Evolutionary conservation across 1,140 invertebrate genomes (phyloP), one percentile per base, ranked within the genome.

Genomic region (Drosophila fuyamai): DNA sequence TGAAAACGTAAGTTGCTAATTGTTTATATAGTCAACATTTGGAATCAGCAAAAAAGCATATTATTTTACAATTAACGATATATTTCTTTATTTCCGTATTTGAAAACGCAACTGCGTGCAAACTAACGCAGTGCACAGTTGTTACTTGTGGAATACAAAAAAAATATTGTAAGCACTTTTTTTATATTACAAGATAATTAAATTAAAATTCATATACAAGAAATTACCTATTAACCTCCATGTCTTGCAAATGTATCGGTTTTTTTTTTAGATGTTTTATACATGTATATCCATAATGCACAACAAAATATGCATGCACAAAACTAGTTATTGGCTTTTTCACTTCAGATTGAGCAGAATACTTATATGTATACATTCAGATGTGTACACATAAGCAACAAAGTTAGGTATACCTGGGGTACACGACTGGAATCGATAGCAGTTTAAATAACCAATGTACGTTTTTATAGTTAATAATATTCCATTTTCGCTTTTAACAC

Each of bases 301-400:
- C 12, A 29, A 16, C 10, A 4, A 23, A 10, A 38, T 41, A 9
- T 40, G 29, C 36, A 35, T 43, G 23, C 29, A 41, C 36, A 32
- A 56, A 56, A 35, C 27, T 48, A 68, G 50, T 48, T 48, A 47
- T 56, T 56, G 16, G 48, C 29, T 70, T 47, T 68, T 55, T 38
- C 41, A 51, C 43, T 50, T 36, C 23, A 54, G 53, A 55, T 44
- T 40, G 10, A 41, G 44, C 14, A 7, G 13, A 53, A 50, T 48
- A 46, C 35, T 18, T 40, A 36, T 6, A 60, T 70, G 18, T 53
- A 59, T 54, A 13, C 18, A 62, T 72, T 29, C 48, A 56, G 71
- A 60, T 62, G 51, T 57, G 35, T 62, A 62, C 29, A 60, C 65
- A 48, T 23, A 41, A 41, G 35, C 18, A 47, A 43, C 36, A 44